Evolutionary conservation across 2,888 invertebrate genomes (phyloP).

Genomic region (Eucera pruinosa): DNA sequence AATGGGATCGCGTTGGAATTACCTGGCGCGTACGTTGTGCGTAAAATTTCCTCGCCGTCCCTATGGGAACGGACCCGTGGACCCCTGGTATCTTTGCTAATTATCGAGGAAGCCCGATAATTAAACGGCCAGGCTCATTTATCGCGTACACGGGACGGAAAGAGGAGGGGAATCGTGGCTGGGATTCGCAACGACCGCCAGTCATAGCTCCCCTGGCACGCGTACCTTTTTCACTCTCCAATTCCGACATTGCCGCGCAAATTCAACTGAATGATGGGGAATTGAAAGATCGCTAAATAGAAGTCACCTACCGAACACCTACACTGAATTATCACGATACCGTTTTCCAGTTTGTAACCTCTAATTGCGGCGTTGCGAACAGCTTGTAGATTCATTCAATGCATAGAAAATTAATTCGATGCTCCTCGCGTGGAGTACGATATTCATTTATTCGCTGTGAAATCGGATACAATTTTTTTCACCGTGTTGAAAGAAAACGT

Average conservation of each 20-base stretch:
- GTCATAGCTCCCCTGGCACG: constrained; percentile 12
- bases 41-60: constrained; percentile 1
- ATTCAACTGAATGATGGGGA: constrained; percentile 4
- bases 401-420: too few relatives aligned
- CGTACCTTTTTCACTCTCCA: constrained; percentile 4
- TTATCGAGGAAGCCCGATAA: constrained; percentile 28
- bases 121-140: constrained; percentile 1
- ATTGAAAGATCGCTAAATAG: constrained; percentile 5
- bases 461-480: too few relatives aligned
- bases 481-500: too few relatives aligned
- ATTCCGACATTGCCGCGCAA: not conserved
- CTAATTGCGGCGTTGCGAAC: too few relatives aligned
- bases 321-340: not conserved
- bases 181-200: constrained; percentile 1
- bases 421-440: too few relatives aligned
- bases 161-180: not conserved
- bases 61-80: not conserved
- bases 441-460: too few relatives aligned
- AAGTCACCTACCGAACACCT: not conserved
- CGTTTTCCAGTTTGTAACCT: not conserved
- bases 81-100: constrained; percentile 14
- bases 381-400: too few relatives aligned
- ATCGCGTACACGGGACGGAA: constrained; percentile 5
- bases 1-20: too few relatives aligned
- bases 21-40: not conserved